A percentile compares a stretch with the other conserved stretches of the same genome.
Evolutionary conservation across 2,888 invertebrate species (phyloP).

Genomic region (Eupithecia pulchellata): DNA sequence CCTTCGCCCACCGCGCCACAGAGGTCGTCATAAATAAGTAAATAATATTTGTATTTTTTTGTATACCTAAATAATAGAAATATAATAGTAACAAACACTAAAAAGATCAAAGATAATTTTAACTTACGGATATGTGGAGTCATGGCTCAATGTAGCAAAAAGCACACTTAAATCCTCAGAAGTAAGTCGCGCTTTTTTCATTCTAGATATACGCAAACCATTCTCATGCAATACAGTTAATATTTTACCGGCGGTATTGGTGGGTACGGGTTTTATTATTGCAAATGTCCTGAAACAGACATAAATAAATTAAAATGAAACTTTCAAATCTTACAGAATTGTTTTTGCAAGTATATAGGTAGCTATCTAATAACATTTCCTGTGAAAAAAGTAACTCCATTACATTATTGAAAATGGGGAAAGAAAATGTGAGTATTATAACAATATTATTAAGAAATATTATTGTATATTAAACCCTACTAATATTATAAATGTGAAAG

Average conservation of each 20-base stretch:
- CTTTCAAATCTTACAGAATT: neutral
- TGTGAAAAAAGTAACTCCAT: too few species aligned
- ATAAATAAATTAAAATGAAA: neutral
- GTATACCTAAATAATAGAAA: neutral
- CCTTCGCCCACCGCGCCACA: too few species aligned
- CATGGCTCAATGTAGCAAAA: slow-evolving; percentile 58
- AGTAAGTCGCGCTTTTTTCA: slow-evolving; percentile 89
- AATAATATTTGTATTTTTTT: too few species aligned
- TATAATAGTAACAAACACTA: neutral
- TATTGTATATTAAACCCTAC: too few species aligned
- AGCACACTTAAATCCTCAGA: slow-evolving; percentile 85
- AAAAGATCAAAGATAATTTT: neutral
- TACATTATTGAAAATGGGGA: too few species aligned
- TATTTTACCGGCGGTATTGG: slow-evolving; percentile 90
- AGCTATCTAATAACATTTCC: too few species aligned
- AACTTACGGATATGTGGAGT: slow-evolving; percentile 87
- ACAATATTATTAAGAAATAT: too few species aligned
- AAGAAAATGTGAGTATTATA: too few species aligned
- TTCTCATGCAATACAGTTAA: slow-evolving; percentile 87
- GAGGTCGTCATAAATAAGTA: too few species aligned
- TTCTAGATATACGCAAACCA: slow-evolving; percentile 87
- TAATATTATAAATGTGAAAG: too few species aligned
- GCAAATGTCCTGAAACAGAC: slow-evolving; percentile 88
- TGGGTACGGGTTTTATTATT: slow-evolving; percentile 90
- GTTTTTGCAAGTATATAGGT: neutral